Conservation (phyloP, 2,888 invertebrate species). For the Tyria jacobaeae region DNA sequence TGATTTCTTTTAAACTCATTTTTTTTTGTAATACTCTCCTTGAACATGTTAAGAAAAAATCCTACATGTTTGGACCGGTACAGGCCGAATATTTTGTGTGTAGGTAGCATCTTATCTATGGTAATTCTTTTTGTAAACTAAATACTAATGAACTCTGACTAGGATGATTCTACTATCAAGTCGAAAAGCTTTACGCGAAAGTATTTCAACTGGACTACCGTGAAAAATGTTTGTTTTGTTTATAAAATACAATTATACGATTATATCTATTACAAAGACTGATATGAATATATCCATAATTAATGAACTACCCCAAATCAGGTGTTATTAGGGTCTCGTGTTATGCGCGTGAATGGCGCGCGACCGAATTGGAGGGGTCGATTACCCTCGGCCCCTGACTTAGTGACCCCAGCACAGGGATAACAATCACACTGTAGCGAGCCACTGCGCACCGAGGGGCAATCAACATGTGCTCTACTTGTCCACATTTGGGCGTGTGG, state of each 20-base stretch:
- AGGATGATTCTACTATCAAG: slow-evolving; percentile 62
- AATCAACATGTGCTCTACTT: slow-evolving; percentile 73
- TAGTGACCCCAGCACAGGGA: slow-evolving; percentile 73
- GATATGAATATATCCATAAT: slow-evolving; percentile 1
- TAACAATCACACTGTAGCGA: slow-evolving; percentile 78
- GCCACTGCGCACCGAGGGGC: slow-evolving; percentile 56
- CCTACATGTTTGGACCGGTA: slow-evolving; percentile 84
- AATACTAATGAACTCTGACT: slow-evolving; percentile 74
- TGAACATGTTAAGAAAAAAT: slow-evolving; percentile 81
- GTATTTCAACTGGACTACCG: slow-evolving; percentile 36
- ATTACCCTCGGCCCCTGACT: slow-evolving; percentile 63
- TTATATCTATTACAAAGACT: background rate
- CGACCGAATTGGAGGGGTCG: slow-evolving; percentile 52
- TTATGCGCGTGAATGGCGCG: slow-evolving; percentile 62
- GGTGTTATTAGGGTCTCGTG: slow-evolving; percentile 61
- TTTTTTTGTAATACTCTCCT: slow-evolving; percentile 82
- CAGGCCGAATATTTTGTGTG: slow-evolving; percentile 78
- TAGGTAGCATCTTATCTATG: slow-evolving; percentile 82
- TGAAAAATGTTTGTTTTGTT: slow-evolving; percentile 14
- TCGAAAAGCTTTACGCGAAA: slow-evolving; percentile 52
- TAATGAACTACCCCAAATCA: slow-evolving; percentile 44
- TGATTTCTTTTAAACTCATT: slow-evolving; percentile 84
- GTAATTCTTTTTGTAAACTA: slow-evolving; percentile 77
- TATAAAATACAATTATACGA: slow-evolving; percentile 1
- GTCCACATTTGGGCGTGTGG: slow-evolving; percentile 72